phyloP scores from a whole-genome alignment of 2,113 vertebrate species.

The Arothron firmamentum region DNA sequence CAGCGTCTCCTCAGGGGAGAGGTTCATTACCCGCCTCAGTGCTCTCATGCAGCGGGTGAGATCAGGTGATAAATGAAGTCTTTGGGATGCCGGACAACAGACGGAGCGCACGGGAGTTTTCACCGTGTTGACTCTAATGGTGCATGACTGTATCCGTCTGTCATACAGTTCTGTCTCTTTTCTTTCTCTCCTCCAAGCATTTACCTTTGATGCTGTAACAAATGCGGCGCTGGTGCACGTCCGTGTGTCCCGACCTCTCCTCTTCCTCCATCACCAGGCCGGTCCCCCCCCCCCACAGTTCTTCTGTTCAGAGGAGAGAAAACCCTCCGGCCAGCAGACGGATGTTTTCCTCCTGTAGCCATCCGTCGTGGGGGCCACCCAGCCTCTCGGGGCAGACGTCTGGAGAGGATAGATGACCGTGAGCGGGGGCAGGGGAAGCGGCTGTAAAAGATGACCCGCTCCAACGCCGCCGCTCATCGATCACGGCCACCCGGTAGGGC shows the following conservation, averaged over 20 bases:
- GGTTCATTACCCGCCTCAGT: constrained; percentile 66
- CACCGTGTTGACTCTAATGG: constrained; percentile 22
- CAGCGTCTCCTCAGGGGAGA: constrained; percentile 40
- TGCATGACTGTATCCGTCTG: no score
- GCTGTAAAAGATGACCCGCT: constrained; percentile 56
- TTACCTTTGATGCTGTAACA: constrained; percentile 68
- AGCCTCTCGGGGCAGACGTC: constrained; percentile 39
- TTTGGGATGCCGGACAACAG: constrained; percentile 38
- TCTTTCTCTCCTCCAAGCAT: constrained; percentile 31
- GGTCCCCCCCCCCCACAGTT: background rate
- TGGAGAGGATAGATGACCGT: constrained; percentile 63
- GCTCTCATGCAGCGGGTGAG: constrained; percentile 35
- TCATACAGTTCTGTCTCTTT: constrained; percentile 3
- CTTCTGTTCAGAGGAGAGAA: constrained; percentile 8
- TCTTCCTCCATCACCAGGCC: background rate
- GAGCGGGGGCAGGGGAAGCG: constrained; percentile 51
- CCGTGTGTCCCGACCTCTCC: constrained; percentile 40
- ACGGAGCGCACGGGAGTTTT: constrained; percentile 12
- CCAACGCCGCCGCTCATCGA: constrained; percentile 50
- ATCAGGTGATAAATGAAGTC: constrained; percentile 56
- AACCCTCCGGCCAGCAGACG: constrained; percentile 12
- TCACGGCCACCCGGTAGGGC: constrained; percentile 46
- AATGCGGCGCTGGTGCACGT: constrained; percentile 50
- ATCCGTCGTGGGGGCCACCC: constrained; percentile 53
- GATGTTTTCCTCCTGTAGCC: constrained; percentile 46